Conservation (phyloP, 1,140 invertebrate genomes). For the Helicoverpa zea region DNA sequence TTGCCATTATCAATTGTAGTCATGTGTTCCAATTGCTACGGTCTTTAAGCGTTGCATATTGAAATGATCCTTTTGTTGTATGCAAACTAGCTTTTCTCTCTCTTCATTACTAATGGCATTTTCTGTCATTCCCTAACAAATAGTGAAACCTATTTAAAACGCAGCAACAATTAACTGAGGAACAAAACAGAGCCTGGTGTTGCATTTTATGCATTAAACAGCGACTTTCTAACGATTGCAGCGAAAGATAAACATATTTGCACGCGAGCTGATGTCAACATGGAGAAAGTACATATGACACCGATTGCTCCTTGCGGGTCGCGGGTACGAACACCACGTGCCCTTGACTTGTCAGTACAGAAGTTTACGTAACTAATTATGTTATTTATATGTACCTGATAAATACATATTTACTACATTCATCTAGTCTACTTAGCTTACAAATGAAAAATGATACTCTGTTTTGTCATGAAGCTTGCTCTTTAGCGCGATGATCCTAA, state of each 20-base stretch:
- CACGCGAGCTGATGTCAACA: conserved; percentile 46
- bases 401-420: too few species aligned
- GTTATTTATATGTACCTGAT: too few species aligned
- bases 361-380: neutral
- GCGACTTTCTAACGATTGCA: conserved; percentile 42
- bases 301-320: conserved; percentile 37
- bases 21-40: too few species aligned
- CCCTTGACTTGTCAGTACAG: neutral
- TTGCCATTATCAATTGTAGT: too few species aligned
- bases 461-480: too few species aligned
- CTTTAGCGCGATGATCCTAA: too few species aligned
- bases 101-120: neutral
- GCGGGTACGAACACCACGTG: neutral
- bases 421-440: too few species aligned
- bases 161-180: conserved; percentile 16
- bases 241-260: conserved; percentile 47
- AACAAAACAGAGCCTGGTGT: conserved; percentile 25
- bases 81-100: neutral
- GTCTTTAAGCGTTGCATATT: too few species aligned
- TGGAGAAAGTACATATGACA: conserved; percentile 43
- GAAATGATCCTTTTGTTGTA: too few species aligned
- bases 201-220: conserved; percentile 39
- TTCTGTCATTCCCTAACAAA: neutral
- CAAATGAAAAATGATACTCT: too few species aligned
- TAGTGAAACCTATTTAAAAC: conserved; percentile 27